A percentile compares a stretch with the other conserved stretches of the same genome.
Conservation (phyloP, 2,888 invertebrate genomes). For the Coleophora flavipennella region DNA sequence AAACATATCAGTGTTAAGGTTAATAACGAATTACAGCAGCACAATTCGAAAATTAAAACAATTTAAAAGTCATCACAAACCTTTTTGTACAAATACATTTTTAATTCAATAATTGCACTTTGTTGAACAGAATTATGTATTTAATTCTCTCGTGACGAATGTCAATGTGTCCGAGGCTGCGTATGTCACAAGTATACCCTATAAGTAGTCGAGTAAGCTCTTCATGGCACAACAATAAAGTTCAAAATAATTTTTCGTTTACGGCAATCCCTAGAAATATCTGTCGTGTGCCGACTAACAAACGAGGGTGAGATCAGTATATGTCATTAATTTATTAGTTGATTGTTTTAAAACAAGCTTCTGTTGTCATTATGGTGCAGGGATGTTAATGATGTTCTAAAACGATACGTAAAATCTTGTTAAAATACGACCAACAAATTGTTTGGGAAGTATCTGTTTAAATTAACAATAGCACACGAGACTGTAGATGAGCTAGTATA, state of each 20-base stretch:
- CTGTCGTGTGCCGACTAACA: conserved; percentile 1
- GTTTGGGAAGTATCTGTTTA: no score
- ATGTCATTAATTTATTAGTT: conserved; percentile 40
- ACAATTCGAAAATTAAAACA: conserved; percentile 24
- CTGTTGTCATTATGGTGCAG: conserved; percentile 12
- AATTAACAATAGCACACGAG: no score
- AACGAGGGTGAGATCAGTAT: conserved; percentile 24
- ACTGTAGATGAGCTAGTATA: no score
- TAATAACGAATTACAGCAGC: conserved; percentile 21
- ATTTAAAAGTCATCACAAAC: conserved; percentile 54
- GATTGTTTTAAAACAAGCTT: conserved; percentile 31
- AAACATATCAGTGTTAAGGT: conserved; percentile 14
- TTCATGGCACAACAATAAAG: conserved; percentile 4
- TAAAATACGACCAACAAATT: no score
- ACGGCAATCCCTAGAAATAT: neutral
- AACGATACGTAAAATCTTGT: no score
- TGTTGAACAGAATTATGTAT: conserved; percentile 35
- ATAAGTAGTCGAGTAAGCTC: conserved; percentile 7
- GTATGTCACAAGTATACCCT: conserved; percentile 8
- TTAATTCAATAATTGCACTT: conserved; percentile 65
- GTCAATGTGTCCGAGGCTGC: conserved; percentile 58
- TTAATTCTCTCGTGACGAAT: conserved; percentile 61
- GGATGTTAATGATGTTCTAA: neutral
- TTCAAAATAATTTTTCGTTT: conserved; percentile 8
- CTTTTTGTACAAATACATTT: conserved; percentile 59